Conservation (phyloP, 2,797 vertebrate genomes). For the Glyptemys insculpta region DNA sequence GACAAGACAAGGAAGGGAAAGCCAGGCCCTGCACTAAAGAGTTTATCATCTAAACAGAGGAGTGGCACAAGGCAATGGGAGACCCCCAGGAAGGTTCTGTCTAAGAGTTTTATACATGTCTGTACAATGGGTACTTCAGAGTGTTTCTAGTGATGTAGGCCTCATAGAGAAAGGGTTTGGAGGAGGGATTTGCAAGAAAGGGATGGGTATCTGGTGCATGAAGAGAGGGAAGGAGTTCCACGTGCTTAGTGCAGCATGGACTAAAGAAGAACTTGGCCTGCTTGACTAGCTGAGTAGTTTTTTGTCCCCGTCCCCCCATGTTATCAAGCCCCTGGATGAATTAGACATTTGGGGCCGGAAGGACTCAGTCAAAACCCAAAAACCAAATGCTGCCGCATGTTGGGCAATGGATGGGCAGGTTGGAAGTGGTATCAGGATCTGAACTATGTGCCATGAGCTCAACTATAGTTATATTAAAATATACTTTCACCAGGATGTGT, state of each 20-base stretch:
- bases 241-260: neutral
- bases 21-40: neutral
- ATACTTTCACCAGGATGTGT: neutral
- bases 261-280: neutral
- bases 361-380: constrained; percentile 37
- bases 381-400: constrained; percentile 27
- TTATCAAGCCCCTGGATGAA: neutral
- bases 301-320: neutral
- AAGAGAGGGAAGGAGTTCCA: neutral
- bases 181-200: constrained; percentile 32
- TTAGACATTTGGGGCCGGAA: neutral
- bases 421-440: neutral
- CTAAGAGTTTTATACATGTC: neutral
- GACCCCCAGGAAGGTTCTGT: constrained; percentile 35
- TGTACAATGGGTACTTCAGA: constrained; percentile 41
- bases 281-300: neutral
- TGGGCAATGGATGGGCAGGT: neutral
- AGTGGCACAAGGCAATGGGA: constrained; percentile 1
- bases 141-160: constrained; percentile 53
- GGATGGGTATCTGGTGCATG: neutral
- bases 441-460: constrained; percentile 12
- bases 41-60: neutral
- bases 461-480: constrained; percentile 17
- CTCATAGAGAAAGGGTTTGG: constrained; percentile 30
- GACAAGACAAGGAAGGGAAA: neutral